Base-by-base conservation (phyloP, 2,888 invertebrate genomes). In the Coenonympha glycerion region DNA sequence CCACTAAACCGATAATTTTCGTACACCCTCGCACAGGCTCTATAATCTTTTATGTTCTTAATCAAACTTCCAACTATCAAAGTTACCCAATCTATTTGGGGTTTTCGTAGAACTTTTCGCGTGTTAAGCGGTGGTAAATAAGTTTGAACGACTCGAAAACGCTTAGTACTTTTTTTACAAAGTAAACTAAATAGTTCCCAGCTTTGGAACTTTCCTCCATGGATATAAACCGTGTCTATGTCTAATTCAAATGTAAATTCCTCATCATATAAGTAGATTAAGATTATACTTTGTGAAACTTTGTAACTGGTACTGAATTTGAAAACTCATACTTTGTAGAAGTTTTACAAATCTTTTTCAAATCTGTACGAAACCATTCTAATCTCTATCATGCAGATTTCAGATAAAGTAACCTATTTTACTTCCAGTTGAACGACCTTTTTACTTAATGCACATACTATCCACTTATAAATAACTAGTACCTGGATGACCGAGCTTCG, bases 51-150 rank as follows among this genome's bases (percentile, higher is more conserved):
- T 42, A 42, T 22, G 37, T 24, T 34, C 26, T 21, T 39, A 45
- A 45, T 45, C 39, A 52, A 45, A 45, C 19, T 34, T 40, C 22
- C n/a, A 47, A 51, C 37, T 26, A 34, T 53, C 48, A 49, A 58
- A 58, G 49, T 53, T 56, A 49, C 37, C 49, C 36, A 55, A 49
- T 30, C 26, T 34, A 59, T 55, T 58, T 53, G 42, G 42, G 45
- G 26, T 24, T 39, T 8, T 21, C 22, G 41, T 11, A 41, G 31
- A 34, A 58, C 57, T 46, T 49, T 50, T 64, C 52, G 69, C 77
- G 71, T 76, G 77, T 62, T 57, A 47, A 41, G 24, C 52, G 52
- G 55, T 59, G 49, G 56, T 69, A 68, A 65, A 71, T 65, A 61
- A 63, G 64, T 62, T 65, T 64, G 53, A 58, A 60, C 63, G 56